Evolutionary conservation across 2,113 vertebrate genomes (phyloP).

Genomic region (Mastomys natalensis): DNA sequence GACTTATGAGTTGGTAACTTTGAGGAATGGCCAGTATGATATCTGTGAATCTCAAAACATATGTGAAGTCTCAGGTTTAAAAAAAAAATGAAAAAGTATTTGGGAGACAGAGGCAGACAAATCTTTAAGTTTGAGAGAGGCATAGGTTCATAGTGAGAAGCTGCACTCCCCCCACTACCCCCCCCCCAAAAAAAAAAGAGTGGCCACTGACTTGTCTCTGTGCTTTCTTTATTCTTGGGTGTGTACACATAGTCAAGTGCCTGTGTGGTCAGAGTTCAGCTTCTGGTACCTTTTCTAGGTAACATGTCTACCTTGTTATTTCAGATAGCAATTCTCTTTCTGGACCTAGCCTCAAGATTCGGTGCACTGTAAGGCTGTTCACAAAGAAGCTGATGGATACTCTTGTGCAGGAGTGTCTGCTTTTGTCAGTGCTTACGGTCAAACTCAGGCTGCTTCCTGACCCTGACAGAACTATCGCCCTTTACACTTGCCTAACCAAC

Average conservation of each 20-base stretch:
- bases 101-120: not conserved
- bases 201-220: not conserved
- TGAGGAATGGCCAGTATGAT: not conserved
- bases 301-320: too few species aligned
- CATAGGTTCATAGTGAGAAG: not conserved
- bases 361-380: too few species aligned
- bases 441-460: not conserved
- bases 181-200: too few species aligned
- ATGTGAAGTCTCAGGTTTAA: not conserved
- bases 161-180: too few species aligned
- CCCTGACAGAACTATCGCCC: not conserved
- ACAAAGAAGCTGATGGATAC: too few species aligned
- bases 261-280: not conserved
- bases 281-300: not conserved
- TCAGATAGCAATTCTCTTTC: not conserved
- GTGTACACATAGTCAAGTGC: not conserved
- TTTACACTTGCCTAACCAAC: not conserved
- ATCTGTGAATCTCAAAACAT: conserved; percentile 31
- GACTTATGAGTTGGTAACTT: not conserved
- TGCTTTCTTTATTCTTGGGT: not conserved
- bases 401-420: not conserved
- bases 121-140: not conserved
- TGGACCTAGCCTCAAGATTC: not conserved
- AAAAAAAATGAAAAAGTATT: not conserved
- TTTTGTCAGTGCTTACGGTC: not conserved